Base-by-base conservation (phyloP, 2,888 invertebrate genomes). In the Epiperipatus broadwayi region DNA sequence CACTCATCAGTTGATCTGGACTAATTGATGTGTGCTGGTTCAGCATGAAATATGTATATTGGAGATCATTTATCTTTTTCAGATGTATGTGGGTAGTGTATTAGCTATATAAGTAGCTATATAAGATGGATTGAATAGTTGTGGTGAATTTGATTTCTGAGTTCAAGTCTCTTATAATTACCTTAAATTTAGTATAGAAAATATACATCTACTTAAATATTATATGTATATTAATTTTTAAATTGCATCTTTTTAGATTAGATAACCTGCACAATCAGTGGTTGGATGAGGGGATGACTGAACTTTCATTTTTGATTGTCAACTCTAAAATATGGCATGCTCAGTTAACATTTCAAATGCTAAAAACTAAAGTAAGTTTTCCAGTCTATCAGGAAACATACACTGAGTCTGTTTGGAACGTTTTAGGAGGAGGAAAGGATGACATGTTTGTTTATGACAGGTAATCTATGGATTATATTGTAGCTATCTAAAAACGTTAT, bases 371-470 rank as follows among this genome's bases (percentile, higher is more conserved):
- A 15, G 48, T 48, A 1, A 34, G 41, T 3, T 46, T 47, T 15
- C 34, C 34, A 8, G 49, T 56, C 10, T 52, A 52, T 39, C 56
- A 56, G 42, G 54, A 55, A 35, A 51, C 51, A 1, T 27, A 42
- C 2, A 31, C 43, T 8, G 44, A 48, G 15, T 42, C 47, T 15
- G 47, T 56, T 8, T 57, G 53, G 52, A 32, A 29, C 12, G 35
- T 41, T 2, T 44, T 53, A 18, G 48, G 50, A 14, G 49, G 48
- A 4, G 49, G 44, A 2, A 57, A 54, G 41, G 53, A 56, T 37
- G 56, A 57, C 44, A 48, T 55, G 37, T 49, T 52, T 28, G 40
- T 57, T 8, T 56, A 53, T 45, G 54, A 56, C 47, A 52, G 52
- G 56, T 56, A 41, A 36, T 20, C 18, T 15, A 37, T n/a, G 7